Base-by-base conservation (phyloP, 2,113 vertebrate species). In the Falco punctatus region DNA sequence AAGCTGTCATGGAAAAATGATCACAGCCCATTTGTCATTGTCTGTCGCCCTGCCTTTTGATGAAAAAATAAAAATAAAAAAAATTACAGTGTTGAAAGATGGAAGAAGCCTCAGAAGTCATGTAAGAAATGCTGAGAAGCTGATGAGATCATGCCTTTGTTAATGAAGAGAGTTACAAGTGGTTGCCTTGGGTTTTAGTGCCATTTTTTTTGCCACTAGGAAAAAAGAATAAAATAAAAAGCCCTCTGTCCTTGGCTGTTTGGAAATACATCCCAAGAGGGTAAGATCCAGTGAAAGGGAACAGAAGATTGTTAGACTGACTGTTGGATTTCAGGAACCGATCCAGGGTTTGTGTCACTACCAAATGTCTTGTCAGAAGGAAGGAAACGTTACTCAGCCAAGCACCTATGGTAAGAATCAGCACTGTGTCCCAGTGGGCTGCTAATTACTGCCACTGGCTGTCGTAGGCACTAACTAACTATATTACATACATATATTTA, bases 261-360 rank as follows among this genome's bases (percentile, higher is more conserved):
- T 84, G 27, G 73, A 95, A 92, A 94, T 20, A 49, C 13, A 69
- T 78, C 73, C 81, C 83, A 90, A 92, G 59, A 67, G 69, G 11
- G 19, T 88, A 89, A 93, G 87, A 89, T 80, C n/a, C 74, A 61
- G 85, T 75, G 67, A 94, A 96, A 91, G 66, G 33, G 42, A 96
- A 89, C 64, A 72, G n/a, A 91, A 48, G 28, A 94, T 13, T 55
- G 12, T 75, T 86, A 83, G 70, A 30, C 17, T 44, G 78, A 70
- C 48, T 82, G 70, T 12, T 54, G 72, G 81, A 83, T 94, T 94
- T 92, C 81, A 95, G 90, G 70, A 93, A 81, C 38, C 3, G 17
- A 72, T 86, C 75, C 86, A 91, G 95, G 30, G n/a, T 79, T 94
- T 94, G 81, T 51, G 51, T 87, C 61, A 94, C 26, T 92, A 71